phyloP scores from a whole-genome alignment of 2,797 vertebrate species.

The Pangasius macronema region DNA sequence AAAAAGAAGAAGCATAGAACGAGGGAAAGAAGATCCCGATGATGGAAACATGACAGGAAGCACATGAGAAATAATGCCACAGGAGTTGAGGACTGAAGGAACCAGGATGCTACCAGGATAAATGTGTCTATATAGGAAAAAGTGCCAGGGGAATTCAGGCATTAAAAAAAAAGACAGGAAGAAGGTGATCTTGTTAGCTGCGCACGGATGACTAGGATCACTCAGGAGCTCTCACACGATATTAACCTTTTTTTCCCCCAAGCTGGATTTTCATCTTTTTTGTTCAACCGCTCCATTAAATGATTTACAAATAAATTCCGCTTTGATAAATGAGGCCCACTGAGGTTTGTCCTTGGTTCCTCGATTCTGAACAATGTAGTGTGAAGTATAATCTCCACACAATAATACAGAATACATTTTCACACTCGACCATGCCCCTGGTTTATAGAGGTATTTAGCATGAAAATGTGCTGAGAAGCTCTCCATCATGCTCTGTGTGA shows the following conservation, averaged over 20 bases:
- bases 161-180: constrained; percentile 44
- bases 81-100: constrained; percentile 32
- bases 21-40: background rate
- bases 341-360: constrained; percentile 12
- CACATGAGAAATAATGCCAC: constrained; percentile 21
- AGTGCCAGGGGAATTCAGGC: constrained; percentile 21
- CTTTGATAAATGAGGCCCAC: constrained; percentile 1
- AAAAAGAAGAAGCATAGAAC: background rate
- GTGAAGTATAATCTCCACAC: background rate
- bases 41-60: constrained; percentile 34
- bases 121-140: background rate
- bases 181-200: constrained; percentile 8
- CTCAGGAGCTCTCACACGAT: no score
- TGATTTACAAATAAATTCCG: background rate
- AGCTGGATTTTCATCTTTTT: background rate
- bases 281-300: background rate
- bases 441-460: constrained; percentile 19
- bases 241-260: constrained; percentile 8
- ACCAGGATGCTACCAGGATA: background rate
- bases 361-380: background rate
- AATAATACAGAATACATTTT: constrained; percentile 1
- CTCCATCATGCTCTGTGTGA: background rate
- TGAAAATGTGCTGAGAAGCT: constrained; percentile 6
- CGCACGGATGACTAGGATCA: background rate
- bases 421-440: background rate